phyloP scores from a whole-genome alignment of 37 sponge, comb jelly and placozoan species.

The Theonella swinhoei region DNA sequence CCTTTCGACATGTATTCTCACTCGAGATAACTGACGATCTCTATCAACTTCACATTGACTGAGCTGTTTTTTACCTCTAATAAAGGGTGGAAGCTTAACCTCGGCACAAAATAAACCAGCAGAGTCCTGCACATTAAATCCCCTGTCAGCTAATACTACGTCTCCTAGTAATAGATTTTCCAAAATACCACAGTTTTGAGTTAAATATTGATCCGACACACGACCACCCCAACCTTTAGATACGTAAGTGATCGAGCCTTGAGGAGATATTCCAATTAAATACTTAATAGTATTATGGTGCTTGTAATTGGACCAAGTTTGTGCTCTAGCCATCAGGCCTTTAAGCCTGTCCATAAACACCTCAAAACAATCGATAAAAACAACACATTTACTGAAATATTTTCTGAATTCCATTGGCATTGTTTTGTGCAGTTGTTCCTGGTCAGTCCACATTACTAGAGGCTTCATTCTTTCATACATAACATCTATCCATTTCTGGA shows the following conservation, averaged over 20 bases:
- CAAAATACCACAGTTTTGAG: constrained; percentile 69
- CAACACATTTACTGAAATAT: constrained; percentile 31
- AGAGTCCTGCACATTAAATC: constrained; percentile 72
- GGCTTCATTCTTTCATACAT: constrained; percentile 16
- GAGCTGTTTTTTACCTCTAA: constrained; percentile 72
- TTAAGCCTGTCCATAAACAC: constrained; percentile 64
- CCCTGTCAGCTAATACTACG: constrained; percentile 70
- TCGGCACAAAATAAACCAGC: constrained; percentile 55
- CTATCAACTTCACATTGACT: constrained; percentile 50
- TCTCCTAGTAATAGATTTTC: constrained; percentile 74
- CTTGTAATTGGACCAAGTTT: constrained; percentile 49
- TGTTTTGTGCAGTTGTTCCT: constrained; percentile 36
- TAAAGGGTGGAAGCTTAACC: constrained; percentile 68
- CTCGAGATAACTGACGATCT: constrained; percentile 67
- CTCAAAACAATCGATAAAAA: constrained; percentile 58
- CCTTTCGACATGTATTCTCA: constrained; percentile 79
- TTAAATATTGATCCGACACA: constrained; percentile 66
- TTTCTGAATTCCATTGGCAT: constrained; percentile 60
- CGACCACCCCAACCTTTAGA: constrained; percentile 74
- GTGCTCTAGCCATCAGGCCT: constrained; percentile 50
- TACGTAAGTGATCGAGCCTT: constrained; percentile 50
- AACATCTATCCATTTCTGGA: constrained; percentile 42
- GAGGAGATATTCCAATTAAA: constrained; percentile 61
- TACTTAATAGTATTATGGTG: constrained; percentile 56
- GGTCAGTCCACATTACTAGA: constrained; percentile 55